phyloP scores from a whole-genome alignment of 1,140 invertebrate genomes.

The Bombus breviceps region DNA sequence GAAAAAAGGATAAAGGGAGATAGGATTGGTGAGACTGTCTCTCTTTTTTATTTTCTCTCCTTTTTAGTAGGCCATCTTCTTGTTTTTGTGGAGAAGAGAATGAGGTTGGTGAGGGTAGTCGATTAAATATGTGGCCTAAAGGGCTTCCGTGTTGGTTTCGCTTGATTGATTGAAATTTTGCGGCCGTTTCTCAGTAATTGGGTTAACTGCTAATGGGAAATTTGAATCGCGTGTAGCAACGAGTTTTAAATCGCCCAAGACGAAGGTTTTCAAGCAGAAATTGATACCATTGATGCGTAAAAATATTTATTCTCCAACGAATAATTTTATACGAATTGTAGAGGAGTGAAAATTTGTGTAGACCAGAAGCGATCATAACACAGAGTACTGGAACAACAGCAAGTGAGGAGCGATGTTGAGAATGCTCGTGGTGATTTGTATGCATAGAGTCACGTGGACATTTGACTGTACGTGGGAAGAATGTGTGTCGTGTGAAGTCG shows the following conservation, averaged over 20 bases:
- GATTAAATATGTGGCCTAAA: constrained; percentile 19
- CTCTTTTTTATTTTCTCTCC: neutral
- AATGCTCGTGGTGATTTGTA: neutral
- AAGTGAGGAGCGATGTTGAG: neutral
- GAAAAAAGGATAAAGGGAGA: neutral
- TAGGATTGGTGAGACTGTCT: too few species aligned
- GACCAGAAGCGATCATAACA: too few species aligned
- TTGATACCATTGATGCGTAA: neutral
- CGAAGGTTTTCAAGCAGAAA: neutral
- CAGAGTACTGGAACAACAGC: neutral
- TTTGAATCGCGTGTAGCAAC: constrained; percentile 15
- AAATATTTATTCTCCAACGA: neutral
- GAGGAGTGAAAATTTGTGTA: too few species aligned
- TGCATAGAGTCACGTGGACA: too few species aligned
- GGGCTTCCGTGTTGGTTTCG: constrained; percentile 9
- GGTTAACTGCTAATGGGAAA: constrained; percentile 45
- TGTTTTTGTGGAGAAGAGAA: neutral
- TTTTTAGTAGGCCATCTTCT: neutral
- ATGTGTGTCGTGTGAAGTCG: too few species aligned
- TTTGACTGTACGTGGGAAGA: too few species aligned
- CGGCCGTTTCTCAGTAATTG: constrained; percentile 36
- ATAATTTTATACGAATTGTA: neutral
- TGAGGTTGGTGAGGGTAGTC: neutral
- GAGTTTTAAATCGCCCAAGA: neutral
- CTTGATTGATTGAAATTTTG: constrained; percentile 44